Evolutionary conservation across 2,113 vertebrate genomes (phyloP).

Genomic region (Bombycilla garrulus): DNA sequence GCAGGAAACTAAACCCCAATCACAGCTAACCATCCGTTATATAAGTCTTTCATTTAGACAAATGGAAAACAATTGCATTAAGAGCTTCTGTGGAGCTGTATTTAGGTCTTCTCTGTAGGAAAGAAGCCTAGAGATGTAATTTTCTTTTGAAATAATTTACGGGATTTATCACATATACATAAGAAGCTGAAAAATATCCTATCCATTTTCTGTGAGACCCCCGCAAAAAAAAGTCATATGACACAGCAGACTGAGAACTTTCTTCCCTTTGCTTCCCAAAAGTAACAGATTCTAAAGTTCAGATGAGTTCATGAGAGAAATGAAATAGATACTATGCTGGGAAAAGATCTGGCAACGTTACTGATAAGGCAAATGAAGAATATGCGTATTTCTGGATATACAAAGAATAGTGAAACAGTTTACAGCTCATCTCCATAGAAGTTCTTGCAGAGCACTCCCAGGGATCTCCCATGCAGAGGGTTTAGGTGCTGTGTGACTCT

Average conservation of each 20-base stretch:
- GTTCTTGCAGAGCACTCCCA: background rate
- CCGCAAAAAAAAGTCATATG: background rate
- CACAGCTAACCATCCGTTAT: background rate
- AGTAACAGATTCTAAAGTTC: background rate
- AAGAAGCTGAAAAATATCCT: background rate
- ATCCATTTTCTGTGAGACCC: background rate
- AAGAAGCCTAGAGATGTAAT: background rate
- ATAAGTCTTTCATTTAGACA: background rate
- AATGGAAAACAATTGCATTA: conserved; percentile 4
- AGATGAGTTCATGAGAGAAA: background rate
- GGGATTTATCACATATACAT: background rate
- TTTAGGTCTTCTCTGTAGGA: background rate
- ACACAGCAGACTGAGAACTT: background rate
- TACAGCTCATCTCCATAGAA: background rate
- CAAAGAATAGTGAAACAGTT: background rate
- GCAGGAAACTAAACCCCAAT: background rate
- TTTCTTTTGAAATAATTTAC: background rate
- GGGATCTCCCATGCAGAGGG: background rate
- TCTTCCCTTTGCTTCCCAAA: background rate
- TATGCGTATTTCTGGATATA: background rate
- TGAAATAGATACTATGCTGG: background rate
- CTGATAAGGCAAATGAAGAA: background rate
- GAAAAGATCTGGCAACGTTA: background rate
- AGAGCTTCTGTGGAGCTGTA: background rate
- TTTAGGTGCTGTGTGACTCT: background rate